Evolutionary conservation across 1,140 invertebrate species (phyloP).

Genomic region (Ruditapes philippinarum): DNA sequence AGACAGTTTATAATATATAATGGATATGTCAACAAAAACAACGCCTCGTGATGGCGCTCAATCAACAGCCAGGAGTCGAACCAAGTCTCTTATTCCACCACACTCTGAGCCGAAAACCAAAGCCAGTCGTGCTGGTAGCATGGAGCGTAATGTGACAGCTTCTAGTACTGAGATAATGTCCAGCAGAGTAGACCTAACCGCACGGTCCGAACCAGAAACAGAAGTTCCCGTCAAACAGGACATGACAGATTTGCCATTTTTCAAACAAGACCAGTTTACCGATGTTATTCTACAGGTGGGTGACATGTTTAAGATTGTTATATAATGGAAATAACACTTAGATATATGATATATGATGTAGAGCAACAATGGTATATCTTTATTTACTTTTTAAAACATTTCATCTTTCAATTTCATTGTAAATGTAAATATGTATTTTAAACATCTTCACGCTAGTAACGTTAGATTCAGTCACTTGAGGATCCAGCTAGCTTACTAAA

Average conservation of each 20-base stretch:
- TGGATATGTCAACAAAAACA: slow-evolving; percentile 11
- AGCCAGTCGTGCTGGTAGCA: not conserved
- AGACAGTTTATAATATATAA: not conserved
- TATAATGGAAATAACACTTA: no score
- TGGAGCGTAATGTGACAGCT: not conserved
- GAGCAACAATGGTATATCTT: no score
- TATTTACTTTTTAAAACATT: no score
- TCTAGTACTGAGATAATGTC: not conserved
- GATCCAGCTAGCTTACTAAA: no score
- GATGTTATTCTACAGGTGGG: slow-evolving; percentile 56
- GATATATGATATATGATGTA: no score
- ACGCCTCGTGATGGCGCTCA: slow-evolving; percentile 31
- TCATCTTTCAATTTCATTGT: no score
- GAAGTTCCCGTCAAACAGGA: slow-evolving; percentile 18
- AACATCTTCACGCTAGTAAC: no score
- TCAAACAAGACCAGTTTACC: slow-evolving; percentile 56
- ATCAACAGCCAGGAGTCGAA: slow-evolving; percentile 24
- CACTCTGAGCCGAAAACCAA: slow-evolving; percentile 34
- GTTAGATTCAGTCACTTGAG: no score
- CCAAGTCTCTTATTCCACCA: not conserved
- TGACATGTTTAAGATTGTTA: no score
- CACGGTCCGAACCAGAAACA: not conserved
- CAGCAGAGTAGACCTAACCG: not conserved
- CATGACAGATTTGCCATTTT: slow-evolving; percentile 51
- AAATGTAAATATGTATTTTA: no score